Evolutionary conservation across 2,113 vertebrate species (phyloP).

Genomic region (Sakesphorus luctuosus): DNA sequence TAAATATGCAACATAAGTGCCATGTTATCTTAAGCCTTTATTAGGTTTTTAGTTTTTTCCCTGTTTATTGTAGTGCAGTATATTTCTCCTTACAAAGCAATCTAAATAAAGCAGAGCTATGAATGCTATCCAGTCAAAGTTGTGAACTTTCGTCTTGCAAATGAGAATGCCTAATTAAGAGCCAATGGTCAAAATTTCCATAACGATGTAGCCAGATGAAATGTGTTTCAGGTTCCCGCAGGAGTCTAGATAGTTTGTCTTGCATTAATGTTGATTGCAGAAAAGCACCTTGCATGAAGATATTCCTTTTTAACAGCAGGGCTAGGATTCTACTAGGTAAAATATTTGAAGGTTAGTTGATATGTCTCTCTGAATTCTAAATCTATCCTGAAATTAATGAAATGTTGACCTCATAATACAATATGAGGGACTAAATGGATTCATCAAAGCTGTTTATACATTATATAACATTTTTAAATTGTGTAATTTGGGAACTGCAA

Average conservation of each 20-base stretch:
- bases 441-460: constrained; percentile 44
- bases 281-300: constrained; percentile 35
- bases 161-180: constrained; percentile 66
- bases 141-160: constrained; percentile 56
- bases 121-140: constrained; percentile 55
- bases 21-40: constrained; percentile 27
- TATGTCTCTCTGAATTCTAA: background rate
- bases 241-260: constrained; percentile 45
- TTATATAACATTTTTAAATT: constrained; percentile 44
- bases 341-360: background rate
- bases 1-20: constrained; percentile 37
- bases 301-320: background rate
- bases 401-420: background rate
- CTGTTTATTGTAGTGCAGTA: background rate
- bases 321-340: background rate
- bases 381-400: constrained; percentile 26
- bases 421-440: constrained; percentile 23
- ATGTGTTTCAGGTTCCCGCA: constrained; percentile 42
- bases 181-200: constrained; percentile 67
- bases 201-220: constrained; percentile 62
- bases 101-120: background rate
- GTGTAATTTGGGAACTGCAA: constrained; percentile 24
- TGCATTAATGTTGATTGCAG: constrained; percentile 40
- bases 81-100: background rate
- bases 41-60: background rate